Conservation (phyloP, 2,113 vertebrate species). For the Gasterosteus aculeatus region DNA sequence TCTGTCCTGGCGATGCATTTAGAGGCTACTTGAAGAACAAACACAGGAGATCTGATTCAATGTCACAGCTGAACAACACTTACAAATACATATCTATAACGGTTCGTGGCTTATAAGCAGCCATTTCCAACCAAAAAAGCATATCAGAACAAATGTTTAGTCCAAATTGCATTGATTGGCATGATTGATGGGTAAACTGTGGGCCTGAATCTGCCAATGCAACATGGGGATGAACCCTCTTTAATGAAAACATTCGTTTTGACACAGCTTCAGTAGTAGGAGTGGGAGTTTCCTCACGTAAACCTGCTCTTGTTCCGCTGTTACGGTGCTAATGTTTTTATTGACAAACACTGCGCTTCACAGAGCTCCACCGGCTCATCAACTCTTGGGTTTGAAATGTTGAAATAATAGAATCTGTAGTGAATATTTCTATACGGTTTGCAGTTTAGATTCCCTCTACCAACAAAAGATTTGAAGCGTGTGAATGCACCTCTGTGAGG, state of each 20-base stretch:
- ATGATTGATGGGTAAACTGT: not conserved
- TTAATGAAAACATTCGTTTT: not conserved
- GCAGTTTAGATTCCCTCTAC: not conserved
- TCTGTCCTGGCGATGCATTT: conserved; percentile 90
- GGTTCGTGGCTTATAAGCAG: not conserved
- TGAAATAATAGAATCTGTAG: not conserved
- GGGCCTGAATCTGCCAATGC: not conserved
- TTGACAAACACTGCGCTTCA: not conserved
- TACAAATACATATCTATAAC: not conserved
- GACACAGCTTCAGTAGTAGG: not conserved
- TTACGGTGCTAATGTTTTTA: not conserved
- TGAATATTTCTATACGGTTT: not conserved
- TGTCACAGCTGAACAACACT: conserved; percentile 5
- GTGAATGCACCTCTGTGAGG: not conserved
- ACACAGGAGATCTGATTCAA: conserved; percentile 29
- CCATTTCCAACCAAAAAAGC: conserved; percentile 5
- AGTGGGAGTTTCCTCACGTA: conserved; percentile 10
- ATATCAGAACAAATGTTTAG: not conserved
- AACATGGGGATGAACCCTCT: no score
- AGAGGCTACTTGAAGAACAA: conserved; percentile 80
- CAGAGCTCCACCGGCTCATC: not conserved
- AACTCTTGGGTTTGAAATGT: not conserved
- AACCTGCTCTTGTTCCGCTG: not conserved
- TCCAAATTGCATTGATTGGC: not conserved
- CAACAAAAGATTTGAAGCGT: not conserved